These are phyloP conservation scores for Oxycera nigricornis DNA, from an alignment of 2,888 invertebrate species.

Conservation along the genomic window DNA sequence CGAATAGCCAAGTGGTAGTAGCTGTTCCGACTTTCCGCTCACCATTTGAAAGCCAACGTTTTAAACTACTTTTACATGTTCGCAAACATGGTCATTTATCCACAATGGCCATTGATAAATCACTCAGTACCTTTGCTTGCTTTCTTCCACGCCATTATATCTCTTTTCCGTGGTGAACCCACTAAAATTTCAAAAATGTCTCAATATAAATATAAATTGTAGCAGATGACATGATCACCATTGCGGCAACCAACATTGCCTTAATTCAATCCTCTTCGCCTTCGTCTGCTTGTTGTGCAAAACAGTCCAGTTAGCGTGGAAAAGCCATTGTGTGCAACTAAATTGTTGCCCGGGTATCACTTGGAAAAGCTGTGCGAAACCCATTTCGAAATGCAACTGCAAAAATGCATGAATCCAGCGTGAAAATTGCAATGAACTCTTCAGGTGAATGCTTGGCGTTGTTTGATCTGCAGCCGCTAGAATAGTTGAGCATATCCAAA, in stretches of 20 bases:
- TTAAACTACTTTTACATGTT: too few species aligned
- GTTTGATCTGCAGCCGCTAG: conserved; percentile 42
- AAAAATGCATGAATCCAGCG: conserved; percentile 43
- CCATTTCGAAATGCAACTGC: background rate
- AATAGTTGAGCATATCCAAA: conserved; percentile 16
- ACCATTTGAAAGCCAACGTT: too few species aligned
- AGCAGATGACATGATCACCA: background rate
- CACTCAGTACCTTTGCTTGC: too few species aligned
- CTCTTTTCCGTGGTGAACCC: background rate
- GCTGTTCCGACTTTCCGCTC: too few species aligned
- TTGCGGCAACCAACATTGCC: background rate
- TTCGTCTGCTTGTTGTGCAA: too few species aligned
- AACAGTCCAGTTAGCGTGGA: background rate
- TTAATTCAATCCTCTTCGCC: background rate
- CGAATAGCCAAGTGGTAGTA: too few species aligned
- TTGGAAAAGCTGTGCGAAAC: background rate
- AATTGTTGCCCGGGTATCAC: background rate
- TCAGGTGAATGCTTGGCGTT: conserved; percentile 31
- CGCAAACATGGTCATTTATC: too few species aligned
- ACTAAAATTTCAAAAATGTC: conserved; percentile 10
- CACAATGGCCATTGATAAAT: too few species aligned
- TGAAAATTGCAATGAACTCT: conserved; percentile 48
- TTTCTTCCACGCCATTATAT: background rate
- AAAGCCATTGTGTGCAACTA: background rate
- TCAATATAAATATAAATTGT: conserved; percentile 11